Conservation (phyloP, 2,888 invertebrate species). For the Caenorhabditis doughertyi region DNA sequence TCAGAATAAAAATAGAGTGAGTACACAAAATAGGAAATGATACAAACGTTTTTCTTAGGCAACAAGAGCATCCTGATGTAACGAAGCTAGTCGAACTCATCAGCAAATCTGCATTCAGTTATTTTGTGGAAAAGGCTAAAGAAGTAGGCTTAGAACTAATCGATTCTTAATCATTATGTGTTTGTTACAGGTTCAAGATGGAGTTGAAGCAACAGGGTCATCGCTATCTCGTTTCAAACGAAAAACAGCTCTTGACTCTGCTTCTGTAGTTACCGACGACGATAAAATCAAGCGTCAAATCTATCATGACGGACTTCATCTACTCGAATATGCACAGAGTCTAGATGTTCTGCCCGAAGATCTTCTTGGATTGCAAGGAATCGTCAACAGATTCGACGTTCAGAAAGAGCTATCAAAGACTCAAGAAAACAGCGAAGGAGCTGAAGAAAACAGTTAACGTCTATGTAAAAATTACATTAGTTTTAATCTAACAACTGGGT, state of each 20-base stretch:
- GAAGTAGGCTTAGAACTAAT: constrained; percentile 51
- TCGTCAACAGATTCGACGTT: constrained; percentile 30
- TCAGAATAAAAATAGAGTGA: constrained; percentile 55
- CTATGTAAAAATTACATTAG: too few species aligned
- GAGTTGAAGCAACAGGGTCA: constrained; percentile 80
- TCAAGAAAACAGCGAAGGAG: background rate
- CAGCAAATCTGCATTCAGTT: constrained; percentile 17
- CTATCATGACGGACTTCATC: constrained; percentile 47
- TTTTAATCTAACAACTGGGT: too few species aligned
- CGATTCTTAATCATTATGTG: too few species aligned
- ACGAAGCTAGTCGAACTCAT: constrained; percentile 45
- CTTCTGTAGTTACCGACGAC: constrained; percentile 75
- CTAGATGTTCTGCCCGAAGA: constrained; percentile 12
- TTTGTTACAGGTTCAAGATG: constrained; percentile 78
- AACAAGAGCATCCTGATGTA: constrained; percentile 40
- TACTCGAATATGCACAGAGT: constrained; percentile 23
- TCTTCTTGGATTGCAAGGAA: constrained; percentile 19
- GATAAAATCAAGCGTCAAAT: constrained; percentile 79
- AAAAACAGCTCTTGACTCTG: constrained; percentile 61
- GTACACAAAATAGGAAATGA: too few species aligned
- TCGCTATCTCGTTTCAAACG: constrained; percentile 78
- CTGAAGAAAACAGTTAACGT: background rate
- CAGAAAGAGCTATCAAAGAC: background rate
- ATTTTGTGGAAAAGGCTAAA: constrained; percentile 59
- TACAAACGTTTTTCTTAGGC: too few species aligned